Base-by-base conservation (phyloP, 2,888 invertebrate species). In the Steinernema hermaphroditum region DNA sequence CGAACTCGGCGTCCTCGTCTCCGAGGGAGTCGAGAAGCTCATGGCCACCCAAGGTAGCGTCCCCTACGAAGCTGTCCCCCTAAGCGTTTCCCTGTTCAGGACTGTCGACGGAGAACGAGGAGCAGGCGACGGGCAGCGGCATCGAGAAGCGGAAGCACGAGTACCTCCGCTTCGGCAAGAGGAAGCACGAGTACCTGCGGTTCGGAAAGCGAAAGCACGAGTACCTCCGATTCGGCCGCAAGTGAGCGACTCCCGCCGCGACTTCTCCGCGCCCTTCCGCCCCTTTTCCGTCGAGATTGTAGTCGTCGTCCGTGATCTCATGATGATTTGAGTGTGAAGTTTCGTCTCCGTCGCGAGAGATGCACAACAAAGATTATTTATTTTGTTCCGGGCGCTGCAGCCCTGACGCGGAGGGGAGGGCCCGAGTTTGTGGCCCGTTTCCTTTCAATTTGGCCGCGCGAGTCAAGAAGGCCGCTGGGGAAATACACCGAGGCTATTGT, bases 111-210 rank as follows among this genome's bases (percentile, higher is more conserved):
- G 49, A 70, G 24, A 70, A 32, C 27, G 62, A 62, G 19, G 41
- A 41, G 44, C 27, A 69, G 69, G 49, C 27, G 27, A 27, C 29
- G 4, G 62, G 62, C 14, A 24, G 12, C 62, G 27, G 29, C 22
- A 62, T 62, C 71, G 80, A 79, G 73, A 83, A 83, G 77, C 77
- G 83, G n/a, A 84, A 84, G 74, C 84, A 84, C 76, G 84, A 84
- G 72, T 84, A 84, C 62, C 76, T 83, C 46, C 76, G 82, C 29
- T 83, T 83, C 74, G 83, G 83, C 62, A 86, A 86, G 80, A 80
- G 85, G 74, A 86, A 86, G 80, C 86, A 86, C 81, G 86, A 85
- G 74, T 85, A 86, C 72, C 75, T 85, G 71, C 77, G 82, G 19
- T 81, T 79, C 73, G 80, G 79, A n/a, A 73, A 78, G 50, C 68